Evolutionary conservation across 1,140 invertebrate species (phyloP).

Genomic region (Brachionus calyciflorus): DNA sequence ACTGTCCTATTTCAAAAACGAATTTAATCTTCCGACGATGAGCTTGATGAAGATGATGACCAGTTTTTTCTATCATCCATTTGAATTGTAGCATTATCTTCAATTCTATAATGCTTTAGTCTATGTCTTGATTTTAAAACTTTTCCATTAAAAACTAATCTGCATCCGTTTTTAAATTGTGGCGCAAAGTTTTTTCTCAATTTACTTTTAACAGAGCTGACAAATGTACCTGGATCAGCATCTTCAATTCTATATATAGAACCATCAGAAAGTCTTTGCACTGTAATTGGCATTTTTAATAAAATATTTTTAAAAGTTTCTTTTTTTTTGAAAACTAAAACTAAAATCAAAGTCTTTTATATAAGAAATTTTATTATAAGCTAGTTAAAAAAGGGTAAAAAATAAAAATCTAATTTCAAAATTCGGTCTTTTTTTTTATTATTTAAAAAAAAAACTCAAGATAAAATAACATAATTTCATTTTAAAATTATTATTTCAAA

Average conservation of each 20-base stretch:
- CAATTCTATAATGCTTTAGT: constrained; percentile 44
- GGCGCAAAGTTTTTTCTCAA: constrained; percentile 32
- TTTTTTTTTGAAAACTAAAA: too few species aligned
- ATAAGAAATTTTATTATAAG: too few species aligned
- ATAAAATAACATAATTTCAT: too few species aligned
- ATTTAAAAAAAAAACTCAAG: too few species aligned
- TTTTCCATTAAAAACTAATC: constrained; percentile 24
- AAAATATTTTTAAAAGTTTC: neutral
- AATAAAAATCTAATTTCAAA: too few species aligned
- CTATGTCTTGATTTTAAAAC: constrained; percentile 27
- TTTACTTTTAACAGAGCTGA: constrained; percentile 18
- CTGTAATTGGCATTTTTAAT: constrained; percentile 11
- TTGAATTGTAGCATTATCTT: neutral
- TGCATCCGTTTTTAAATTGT: constrained; percentile 32
- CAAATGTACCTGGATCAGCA: constrained; percentile 2
- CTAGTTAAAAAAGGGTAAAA: too few species aligned
- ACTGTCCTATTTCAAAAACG: too few species aligned
- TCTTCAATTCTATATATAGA: constrained; percentile 20
- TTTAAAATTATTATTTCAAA: too few species aligned
- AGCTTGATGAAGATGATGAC: constrained; percentile 40
- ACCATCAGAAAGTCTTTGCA: constrained; percentile 16
- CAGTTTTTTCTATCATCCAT: constrained; percentile 47
- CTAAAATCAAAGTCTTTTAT: too few species aligned
- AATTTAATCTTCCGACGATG: constrained; percentile 36
- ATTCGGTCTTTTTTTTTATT: too few species aligned